Conservation (phyloP, 2,888 invertebrate genomes). For the Pandemis cinnamomeana region DNA sequence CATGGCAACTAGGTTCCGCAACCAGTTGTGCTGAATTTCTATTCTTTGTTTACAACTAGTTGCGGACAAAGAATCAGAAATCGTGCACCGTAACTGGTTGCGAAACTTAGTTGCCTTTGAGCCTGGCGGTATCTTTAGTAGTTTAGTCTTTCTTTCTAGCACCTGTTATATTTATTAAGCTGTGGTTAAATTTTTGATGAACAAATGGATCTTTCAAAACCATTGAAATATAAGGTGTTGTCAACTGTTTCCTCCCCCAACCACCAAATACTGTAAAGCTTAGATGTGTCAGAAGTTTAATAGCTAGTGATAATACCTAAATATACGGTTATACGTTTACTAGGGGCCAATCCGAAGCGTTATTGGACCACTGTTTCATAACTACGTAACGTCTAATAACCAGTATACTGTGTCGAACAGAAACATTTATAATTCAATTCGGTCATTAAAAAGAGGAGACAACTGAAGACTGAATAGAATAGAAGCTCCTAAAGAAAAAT, state of each 20-base stretch:
- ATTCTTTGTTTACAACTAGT: too few species aligned
- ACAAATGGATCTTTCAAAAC: not conserved
- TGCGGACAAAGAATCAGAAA: too few species aligned
- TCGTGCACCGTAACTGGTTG: too few species aligned
- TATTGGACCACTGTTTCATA: conserved; percentile 34
- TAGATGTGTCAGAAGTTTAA: conserved; percentile 32
- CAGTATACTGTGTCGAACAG: not conserved
- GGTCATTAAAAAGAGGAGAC: too few species aligned
- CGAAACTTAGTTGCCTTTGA: too few species aligned
- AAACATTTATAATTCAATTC: not conserved
- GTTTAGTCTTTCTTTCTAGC: not conserved
- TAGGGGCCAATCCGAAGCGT: conserved; percentile 26
- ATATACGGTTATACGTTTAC: not conserved
- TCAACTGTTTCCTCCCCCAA: not conserved
- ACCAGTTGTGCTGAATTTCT: not conserved
- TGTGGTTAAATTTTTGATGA: not conserved
- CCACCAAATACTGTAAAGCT: conserved; percentile 28
- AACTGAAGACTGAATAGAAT: too few species aligned
- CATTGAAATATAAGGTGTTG: not conserved
- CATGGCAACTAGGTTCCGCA: too few species aligned
- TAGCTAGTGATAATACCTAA: conserved; percentile 33
- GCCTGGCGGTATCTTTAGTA: too few species aligned
- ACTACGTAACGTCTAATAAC: conserved; percentile 8
- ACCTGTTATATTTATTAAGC: not conserved
- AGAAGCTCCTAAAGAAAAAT: too few species aligned